These are phyloP conservation scores for Phylloscopus trochiloides DNA, from an alignment of 2,113 vertebrate genomes.

Conservation along the genomic window DNA sequence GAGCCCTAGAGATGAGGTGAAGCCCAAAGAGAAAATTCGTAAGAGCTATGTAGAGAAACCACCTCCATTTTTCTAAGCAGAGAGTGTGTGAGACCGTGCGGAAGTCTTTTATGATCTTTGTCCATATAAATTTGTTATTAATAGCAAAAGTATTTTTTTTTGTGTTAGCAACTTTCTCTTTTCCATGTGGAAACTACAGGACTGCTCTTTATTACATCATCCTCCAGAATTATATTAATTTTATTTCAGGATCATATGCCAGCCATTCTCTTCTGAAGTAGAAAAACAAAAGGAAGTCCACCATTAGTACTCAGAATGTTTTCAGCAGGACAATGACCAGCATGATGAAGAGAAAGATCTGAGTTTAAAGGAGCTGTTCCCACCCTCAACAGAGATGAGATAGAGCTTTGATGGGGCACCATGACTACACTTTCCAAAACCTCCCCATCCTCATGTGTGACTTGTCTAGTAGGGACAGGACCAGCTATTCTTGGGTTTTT, in stretches of 20 bases:
- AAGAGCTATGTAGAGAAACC: neutral
- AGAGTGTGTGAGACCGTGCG: neutral
- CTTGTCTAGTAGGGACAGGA: neutral
- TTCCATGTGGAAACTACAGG: neutral
- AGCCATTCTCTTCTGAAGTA: neutral
- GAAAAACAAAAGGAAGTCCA: neutral
- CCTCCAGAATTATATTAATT: neutral
- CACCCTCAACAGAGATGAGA: neutral
- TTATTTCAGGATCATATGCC: neutral
- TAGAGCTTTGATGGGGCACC: neutral
- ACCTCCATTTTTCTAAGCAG: neutral
- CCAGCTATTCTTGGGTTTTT: neutral
- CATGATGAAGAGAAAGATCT: neutral
- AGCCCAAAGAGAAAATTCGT: neutral
- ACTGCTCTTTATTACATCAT: neutral
- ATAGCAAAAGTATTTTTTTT: neutral
- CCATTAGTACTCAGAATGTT: neutral
- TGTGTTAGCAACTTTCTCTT: neutral
- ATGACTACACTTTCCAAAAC: accelerated
- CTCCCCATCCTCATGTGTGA: neutral
- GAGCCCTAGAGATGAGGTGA: neutral
- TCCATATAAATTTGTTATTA: neutral
- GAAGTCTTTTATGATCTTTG: neutral
- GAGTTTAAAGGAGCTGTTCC: neutral
- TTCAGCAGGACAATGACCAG: neutral